These are phyloP conservation scores for Acromyrmex heyeri DNA, from an alignment of 1,140 invertebrate genomes.

Conservation along the genomic window DNA sequence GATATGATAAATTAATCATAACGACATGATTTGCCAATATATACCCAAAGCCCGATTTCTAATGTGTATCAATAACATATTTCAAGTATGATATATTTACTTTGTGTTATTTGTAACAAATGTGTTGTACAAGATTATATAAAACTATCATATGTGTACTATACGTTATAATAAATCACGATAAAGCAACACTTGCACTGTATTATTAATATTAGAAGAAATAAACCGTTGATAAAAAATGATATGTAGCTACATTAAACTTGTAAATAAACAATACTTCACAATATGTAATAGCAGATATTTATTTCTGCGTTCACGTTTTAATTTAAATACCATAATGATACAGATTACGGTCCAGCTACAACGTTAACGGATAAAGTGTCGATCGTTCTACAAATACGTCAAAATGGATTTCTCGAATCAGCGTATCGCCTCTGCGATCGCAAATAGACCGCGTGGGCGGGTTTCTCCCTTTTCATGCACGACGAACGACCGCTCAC, in stretches of 20 bases:
- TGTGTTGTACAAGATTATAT: neutral
- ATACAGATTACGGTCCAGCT: neutral
- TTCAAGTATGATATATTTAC: neutral
- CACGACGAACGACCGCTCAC: constrained; percentile 37
- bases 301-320: neutral
- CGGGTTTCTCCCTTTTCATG: constrained; percentile 41
- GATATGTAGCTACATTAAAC: neutral
- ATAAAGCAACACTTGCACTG: neutral
- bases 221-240: neutral
- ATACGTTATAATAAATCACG: neutral
- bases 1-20: constrained; percentile 29
- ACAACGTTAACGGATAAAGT: neutral
- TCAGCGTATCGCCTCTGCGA: constrained; percentile 6
- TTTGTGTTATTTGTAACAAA: neutral
- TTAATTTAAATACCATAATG: neutral
- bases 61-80: neutral
- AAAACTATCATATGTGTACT: neutral
- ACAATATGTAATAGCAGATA: neutral
- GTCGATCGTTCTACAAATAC: neutral
- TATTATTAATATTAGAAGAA: neutral
- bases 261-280: neutral
- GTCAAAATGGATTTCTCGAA: constrained; percentile 26
- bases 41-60: neutral
- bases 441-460: constrained; percentile 26
- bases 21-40: neutral